Evolutionary conservation across 1,140 invertebrate species (phyloP), one percentile per base, ranked within the genome.

Genomic region (Caenorhabditis briggsae): DNA sequence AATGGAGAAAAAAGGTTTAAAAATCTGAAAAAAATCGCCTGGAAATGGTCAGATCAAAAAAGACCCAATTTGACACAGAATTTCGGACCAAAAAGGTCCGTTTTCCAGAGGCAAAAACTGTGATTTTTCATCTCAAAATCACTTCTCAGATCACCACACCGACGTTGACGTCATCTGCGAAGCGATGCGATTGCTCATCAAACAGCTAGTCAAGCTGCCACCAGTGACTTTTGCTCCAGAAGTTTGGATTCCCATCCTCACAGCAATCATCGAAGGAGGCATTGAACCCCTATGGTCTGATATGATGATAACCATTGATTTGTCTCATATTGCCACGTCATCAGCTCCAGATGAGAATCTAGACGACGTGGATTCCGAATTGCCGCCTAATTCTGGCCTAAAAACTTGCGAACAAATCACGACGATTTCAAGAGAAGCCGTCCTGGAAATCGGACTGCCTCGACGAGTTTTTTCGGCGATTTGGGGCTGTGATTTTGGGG

Each of bases 161-260:
- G 70, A 78, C 23, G 46, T 78, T 12, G 70, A 78, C 11, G 11
- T 9, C 20, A 78, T 78, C 46, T 50, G 70, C 43, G 70, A 78
- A 78, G 70, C 70, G 11, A 78, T 78, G 70, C 43, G 46, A 78
- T 23, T 78, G 20, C 12, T 78, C 20, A 78, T 78, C 46, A 23
- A 78, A 78, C n/a, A 53, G 23, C 70, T 78, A 23, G 70, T 78
- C 12, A 23, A 78, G 5, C 43, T 78, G 18, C 70, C 70, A 20
- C 70, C 70, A 78, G 33, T 78, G 5, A 78, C 46, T 5, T 78
- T 50, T 53, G 43, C 70, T 53, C 70, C 70, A 25, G 70, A 78
- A 50, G 70, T 78, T 0, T 78, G 70, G 70, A 78, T 78, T 16
- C 70, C 70, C 0, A 23, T 53, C 9, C 20, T 78, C 18, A 23